A percentile compares a stretch with the other conserved stretches of the same genome.
Conservation (phyloP, 2,888 invertebrate species). For the Lamproptera curius region DNA sequence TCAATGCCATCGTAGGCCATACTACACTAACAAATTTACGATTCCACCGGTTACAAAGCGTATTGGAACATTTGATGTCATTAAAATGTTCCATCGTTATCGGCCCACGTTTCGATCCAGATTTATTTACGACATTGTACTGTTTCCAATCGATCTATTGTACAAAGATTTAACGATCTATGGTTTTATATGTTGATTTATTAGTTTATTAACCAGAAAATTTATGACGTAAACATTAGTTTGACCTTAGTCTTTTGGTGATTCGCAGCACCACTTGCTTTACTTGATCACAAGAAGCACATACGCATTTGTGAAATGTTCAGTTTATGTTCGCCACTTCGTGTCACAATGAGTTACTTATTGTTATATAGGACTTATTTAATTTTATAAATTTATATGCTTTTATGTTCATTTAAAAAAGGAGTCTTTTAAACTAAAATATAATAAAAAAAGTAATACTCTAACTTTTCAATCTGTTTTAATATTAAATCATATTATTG, state of each 20-base stretch:
- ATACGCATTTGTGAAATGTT: too few species aligned
- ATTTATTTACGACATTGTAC: conserved; percentile 48
- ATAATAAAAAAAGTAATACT: too few species aligned
- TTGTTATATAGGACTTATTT: too few species aligned
- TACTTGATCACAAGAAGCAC: not conserved
- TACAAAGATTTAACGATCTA: conserved; percentile 32
- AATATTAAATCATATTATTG: too few species aligned
- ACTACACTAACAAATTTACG: conserved; percentile 53
- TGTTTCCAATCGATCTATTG: conserved; percentile 37
- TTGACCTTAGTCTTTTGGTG: not conserved
- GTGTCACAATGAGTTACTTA: too few species aligned
- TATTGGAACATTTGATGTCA: conserved; percentile 48
- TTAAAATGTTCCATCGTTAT: conserved; percentile 53
- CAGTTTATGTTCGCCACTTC: too few species aligned
- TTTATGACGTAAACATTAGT: conserved; percentile 5
- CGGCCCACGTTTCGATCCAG: conserved; percentile 37
- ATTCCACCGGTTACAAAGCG: conserved; percentile 42
- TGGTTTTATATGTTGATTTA: conserved; percentile 37
- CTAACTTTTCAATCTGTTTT: too few species aligned
- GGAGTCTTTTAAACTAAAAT: too few species aligned
- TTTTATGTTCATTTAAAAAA: too few species aligned
- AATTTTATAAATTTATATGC: too few species aligned
- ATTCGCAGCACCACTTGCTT: not conserved
- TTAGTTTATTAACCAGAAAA: conserved; percentile 20
- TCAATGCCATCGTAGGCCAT: conserved; percentile 48